phyloP scores from a whole-genome alignment of 2,888 invertebrate species.

The Elysia crispata region DNA sequence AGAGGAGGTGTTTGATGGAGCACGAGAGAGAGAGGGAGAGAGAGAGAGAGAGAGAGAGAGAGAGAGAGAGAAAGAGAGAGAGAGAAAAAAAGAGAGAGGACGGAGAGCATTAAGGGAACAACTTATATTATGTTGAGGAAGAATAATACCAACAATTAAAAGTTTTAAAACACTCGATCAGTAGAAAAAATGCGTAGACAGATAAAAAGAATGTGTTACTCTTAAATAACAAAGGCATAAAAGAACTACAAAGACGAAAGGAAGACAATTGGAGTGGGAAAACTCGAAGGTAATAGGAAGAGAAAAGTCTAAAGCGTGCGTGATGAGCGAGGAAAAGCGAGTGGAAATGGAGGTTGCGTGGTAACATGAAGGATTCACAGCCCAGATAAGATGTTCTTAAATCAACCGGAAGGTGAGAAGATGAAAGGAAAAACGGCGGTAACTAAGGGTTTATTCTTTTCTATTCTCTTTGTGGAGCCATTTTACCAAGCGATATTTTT shows the following conservation, averaged over 20 bases:
- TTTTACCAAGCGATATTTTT: background rate
- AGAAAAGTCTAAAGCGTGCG: background rate
- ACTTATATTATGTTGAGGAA: no score
- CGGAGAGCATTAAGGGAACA: no score
- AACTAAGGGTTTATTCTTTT: background rate
- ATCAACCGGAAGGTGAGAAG: background rate
- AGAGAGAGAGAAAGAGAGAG: conserved; percentile 23
- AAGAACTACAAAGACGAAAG: no score
- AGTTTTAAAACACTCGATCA: no score
- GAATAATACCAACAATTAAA: no score
- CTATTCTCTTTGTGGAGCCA: background rate
- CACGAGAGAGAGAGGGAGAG: background rate
- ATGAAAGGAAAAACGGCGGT: background rate
- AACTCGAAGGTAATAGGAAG: no score
- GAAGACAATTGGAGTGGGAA: no score
- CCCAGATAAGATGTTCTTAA: no score
- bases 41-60: conserved; percentile 5
- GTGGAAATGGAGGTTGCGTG: background rate
- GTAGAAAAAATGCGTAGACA: no score
- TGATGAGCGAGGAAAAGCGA: background rate
- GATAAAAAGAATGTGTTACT: no score
- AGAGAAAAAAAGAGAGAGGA: conserved; percentile 14
- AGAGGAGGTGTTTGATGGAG: background rate
- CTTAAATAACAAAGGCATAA: no score
- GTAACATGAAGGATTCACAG: no score